Conservation (phyloP, 1,140 invertebrate genomes). For the Philotrypesis tridentata region DNA sequence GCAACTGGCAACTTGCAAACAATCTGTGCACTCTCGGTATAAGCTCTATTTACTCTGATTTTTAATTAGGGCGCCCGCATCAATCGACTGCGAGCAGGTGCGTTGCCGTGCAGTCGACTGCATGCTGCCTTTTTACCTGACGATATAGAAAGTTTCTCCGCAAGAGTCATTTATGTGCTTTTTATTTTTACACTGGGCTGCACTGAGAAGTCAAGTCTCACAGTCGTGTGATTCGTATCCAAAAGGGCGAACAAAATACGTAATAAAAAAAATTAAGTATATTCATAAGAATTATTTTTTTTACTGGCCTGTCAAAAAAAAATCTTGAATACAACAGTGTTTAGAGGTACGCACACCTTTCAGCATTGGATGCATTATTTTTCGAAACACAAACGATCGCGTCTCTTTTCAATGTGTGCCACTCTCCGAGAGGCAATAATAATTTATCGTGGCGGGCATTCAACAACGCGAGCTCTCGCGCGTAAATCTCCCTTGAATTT, state of each 20-base stretch:
- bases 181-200: neutral
- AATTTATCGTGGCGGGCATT: neutral
- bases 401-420: too few species aligned
- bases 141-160: neutral
- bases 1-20: neutral
- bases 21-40: neutral
- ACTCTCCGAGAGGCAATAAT: neutral
- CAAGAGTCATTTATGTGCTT: neutral
- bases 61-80: conserved; percentile 31
- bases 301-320: too few species aligned
- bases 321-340: too few species aligned
- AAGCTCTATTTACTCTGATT: neutral
- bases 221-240: neutral
- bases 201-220: neutral
- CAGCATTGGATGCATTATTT: neutral
- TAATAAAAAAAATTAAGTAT: too few species aligned
- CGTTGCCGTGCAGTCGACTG: neutral
- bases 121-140: neutral
- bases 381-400: neutral
- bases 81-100: neutral
- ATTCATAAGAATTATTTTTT: too few species aligned
- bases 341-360: too few species aligned
- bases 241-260: neutral
- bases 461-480: neutral
- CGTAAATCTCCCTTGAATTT: neutral